phyloP scores from a whole-genome alignment of 2,113 vertebrate genomes.

The Mesocricetus auratus region DNA sequence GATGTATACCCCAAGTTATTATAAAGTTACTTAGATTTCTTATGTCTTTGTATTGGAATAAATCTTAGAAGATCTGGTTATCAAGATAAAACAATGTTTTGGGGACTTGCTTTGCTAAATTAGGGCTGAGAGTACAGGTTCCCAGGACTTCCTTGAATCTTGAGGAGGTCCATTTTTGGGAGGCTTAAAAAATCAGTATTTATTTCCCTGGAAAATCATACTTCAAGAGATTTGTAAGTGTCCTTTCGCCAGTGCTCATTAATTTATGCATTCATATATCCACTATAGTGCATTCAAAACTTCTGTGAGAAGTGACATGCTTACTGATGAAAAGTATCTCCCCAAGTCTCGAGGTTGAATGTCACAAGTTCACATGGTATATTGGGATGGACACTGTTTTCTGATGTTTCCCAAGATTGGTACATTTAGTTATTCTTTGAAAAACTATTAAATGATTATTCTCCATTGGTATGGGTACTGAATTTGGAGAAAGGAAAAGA shows the following conservation, averaged over 20 bases:
- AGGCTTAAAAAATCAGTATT: slow-evolving; percentile 22
- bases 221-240: not conserved
- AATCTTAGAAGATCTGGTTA: not conserved
- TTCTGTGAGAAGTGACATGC: not conserved
- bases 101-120: not conserved
- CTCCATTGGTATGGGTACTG: not conserved
- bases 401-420: not conserved
- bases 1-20: not conserved
- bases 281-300: not conserved
- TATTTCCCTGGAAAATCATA: not conserved
- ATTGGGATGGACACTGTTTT: not conserved
- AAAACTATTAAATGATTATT: slow-evolving; percentile 3
- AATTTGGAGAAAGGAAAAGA: not conserved
- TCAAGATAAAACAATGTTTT: not conserved
- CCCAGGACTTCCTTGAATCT: not conserved
- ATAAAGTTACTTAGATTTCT: slow-evolving; percentile 33
- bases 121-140: not conserved
- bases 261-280: not conserved
- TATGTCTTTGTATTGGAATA: not conserved
- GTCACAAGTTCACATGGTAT: not conserved
- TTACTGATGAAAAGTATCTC: not conserved
- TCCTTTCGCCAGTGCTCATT: not conserved
- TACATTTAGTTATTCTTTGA: not conserved
- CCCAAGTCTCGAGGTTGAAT: not conserved
- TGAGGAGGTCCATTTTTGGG: not conserved